phyloP scores from a whole-genome alignment of 2,888 invertebrate species.

The Agrochola lota region DNA sequence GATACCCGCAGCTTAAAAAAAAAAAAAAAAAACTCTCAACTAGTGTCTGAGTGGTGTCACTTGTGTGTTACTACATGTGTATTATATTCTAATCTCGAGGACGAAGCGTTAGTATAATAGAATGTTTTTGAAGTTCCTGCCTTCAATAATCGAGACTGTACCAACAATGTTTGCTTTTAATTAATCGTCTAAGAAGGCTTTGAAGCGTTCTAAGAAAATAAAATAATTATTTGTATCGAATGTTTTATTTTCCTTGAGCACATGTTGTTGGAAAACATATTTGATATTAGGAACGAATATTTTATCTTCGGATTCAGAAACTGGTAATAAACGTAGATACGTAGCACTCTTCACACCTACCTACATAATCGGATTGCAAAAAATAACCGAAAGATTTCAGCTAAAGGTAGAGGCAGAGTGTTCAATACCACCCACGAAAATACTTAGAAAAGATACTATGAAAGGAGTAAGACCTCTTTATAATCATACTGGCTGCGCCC shows the following conservation, averaged over 20 bases:
- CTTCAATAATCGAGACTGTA: constrained; percentile 15
- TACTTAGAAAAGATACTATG: background rate
- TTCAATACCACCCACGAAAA: background rate
- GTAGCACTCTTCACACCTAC: background rate
- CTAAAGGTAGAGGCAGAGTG: too few species aligned
- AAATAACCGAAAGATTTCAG: background rate
- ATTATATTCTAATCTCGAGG: too few species aligned
- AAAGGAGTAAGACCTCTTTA: background rate
- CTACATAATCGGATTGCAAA: background rate
- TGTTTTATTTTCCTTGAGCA: constrained; percentile 31
- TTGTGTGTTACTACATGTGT: too few species aligned
- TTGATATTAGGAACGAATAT: background rate
- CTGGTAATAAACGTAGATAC: background rate
- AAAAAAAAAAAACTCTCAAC: too few species aligned
- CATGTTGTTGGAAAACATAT: background rate
- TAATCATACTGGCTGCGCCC: too few species aligned
- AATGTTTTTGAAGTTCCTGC: too few species aligned
- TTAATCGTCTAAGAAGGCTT: constrained; percentile 18
- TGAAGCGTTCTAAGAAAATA: constrained; percentile 23
- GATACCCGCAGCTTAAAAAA: too few species aligned
- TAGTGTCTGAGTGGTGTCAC: too few species aligned
- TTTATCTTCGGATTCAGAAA: background rate
- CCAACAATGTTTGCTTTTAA: constrained; percentile 24
- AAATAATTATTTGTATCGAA: constrained; percentile 33
- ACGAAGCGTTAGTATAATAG: too few species aligned